Evolutionary conservation across 2,888 invertebrate genomes (phyloP), one percentile per base, ranked within the genome.

Genomic region (Formica aserva): DNA sequence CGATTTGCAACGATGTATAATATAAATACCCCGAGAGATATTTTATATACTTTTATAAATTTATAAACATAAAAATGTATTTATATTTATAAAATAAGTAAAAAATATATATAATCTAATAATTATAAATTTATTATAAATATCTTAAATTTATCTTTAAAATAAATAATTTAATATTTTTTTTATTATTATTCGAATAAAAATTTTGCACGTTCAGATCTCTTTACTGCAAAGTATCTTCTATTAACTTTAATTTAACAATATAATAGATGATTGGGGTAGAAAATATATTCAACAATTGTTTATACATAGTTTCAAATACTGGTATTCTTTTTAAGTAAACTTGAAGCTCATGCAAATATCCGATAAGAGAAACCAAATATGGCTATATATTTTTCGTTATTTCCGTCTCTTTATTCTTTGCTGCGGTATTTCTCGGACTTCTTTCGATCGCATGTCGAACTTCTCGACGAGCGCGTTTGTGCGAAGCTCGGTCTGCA

Each of bases 351-450:
- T 67, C 69, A 41, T 67, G 41, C 77, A 18, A 67, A 35, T n/a
- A 29, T 18, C 29, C 38, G 55, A 41, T 35, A 29, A 8, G n/a
- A 9, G 13, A 15, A 6, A 18, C 18, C 41, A 67, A 38, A 29
- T 77, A 38, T 38, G 29, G 9, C 29, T 29, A 52, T 52, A 66
- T 52, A 35, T 45, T 38, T 65, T 77, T 67, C 55, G 41, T 77
- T 77, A 55, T 67, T 77, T 77, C 67, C 77, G 77, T 67, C 77
- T 67, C 69, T 67, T 77, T 77, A 77, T 77, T 77, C 69, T 29
- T 67, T 38, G 55, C 69, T 77, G 77, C 69, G 77, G 77, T 77
- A 77, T 77, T 77, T 77, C 77, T 77, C 69, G 41, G 67, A 67
- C 55, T 77, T 77, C 55, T 41, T 52, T 77, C 52, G 52, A 77